These are phyloP conservation scores for Phania funesta DNA, from an alignment of 2,888 invertebrate species.

Conservation along the genomic window DNA sequence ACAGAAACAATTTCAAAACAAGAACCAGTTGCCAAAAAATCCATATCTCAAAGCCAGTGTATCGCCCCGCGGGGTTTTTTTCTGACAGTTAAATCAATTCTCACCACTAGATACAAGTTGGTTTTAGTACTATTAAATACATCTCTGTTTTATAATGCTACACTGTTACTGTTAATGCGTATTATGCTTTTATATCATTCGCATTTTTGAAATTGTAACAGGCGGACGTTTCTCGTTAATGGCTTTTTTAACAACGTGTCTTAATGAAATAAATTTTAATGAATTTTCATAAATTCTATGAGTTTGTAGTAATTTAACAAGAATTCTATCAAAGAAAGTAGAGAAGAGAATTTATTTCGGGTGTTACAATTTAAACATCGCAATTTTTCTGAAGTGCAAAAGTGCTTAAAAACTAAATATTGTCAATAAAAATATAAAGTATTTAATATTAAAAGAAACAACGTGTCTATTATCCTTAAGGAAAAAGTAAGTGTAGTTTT, in stretches of 20 bases:
- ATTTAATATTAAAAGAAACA: not conserved
- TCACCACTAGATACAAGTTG: not conserved
- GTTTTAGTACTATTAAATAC: too few relatives aligned
- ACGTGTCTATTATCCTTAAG: not conserved
- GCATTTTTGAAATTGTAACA: conserved; percentile 47
- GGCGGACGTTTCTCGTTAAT: conserved; percentile 43
- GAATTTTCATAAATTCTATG: conserved; percentile 38
- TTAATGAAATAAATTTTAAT: not conserved
- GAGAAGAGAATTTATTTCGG: too few relatives aligned
- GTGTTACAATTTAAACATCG: not conserved
- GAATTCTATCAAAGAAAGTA: too few relatives aligned
- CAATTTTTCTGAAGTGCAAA: not conserved
- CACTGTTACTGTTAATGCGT: conserved; percentile 4
- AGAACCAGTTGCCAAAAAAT: too few relatives aligned
- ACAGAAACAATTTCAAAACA: too few relatives aligned
- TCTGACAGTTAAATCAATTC: not conserved
- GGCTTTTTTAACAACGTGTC: not conserved
- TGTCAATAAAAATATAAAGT: not conserved
- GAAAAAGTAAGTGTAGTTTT: conserved; percentile 45
- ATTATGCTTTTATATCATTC: conserved; percentile 48
- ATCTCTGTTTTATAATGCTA: too few relatives aligned
- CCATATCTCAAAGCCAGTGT: too few relatives aligned
- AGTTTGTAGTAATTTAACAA: too few relatives aligned
- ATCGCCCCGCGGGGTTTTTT: too few relatives aligned
- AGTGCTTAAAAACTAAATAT: not conserved